phyloP scores from a whole-genome alignment of 2,888 invertebrate genomes.

The Tetranychus truncatus region DNA sequence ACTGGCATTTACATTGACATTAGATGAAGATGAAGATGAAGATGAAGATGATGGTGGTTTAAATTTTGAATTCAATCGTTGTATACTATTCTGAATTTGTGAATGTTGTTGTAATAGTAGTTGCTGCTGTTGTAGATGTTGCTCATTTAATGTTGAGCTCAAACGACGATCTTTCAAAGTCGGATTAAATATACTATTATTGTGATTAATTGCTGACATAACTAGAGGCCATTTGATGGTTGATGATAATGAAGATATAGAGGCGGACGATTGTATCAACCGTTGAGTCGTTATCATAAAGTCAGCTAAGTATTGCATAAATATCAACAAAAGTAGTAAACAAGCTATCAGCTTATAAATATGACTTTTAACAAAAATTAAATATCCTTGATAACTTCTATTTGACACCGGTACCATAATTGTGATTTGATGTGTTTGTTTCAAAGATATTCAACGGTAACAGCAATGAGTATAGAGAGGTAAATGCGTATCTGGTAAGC shows the following conservation, averaged over 20 bases:
- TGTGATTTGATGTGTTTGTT: neutral
- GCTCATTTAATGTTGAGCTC: neutral
- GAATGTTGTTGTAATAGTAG: neutral
- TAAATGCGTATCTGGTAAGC: too few relatives aligned
- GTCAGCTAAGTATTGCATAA: neutral
- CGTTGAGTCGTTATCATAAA: neutral
- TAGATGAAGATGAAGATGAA: neutral
- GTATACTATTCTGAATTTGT: neutral
- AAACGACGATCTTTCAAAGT: neutral
- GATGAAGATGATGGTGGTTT: neutral
- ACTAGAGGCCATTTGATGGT: neutral
- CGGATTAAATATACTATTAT: too few relatives aligned
- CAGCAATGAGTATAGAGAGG: too few relatives aligned
- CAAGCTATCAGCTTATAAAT: neutral
- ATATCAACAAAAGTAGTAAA: constrained; percentile 1
- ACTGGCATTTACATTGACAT: neutral
- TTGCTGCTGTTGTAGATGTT: neutral
- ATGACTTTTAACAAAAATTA: constrained; percentile 5
- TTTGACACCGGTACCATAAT: neutral
- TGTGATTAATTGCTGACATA: too few relatives aligned
- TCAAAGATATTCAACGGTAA: neutral
- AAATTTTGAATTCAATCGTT: neutral
- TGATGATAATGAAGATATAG: neutral
- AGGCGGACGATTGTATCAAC: neutral
- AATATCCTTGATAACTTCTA: neutral